phyloP scores from a whole-genome alignment of 2,888 invertebrate species.

The Cosmorhoe ocellata region DNA sequence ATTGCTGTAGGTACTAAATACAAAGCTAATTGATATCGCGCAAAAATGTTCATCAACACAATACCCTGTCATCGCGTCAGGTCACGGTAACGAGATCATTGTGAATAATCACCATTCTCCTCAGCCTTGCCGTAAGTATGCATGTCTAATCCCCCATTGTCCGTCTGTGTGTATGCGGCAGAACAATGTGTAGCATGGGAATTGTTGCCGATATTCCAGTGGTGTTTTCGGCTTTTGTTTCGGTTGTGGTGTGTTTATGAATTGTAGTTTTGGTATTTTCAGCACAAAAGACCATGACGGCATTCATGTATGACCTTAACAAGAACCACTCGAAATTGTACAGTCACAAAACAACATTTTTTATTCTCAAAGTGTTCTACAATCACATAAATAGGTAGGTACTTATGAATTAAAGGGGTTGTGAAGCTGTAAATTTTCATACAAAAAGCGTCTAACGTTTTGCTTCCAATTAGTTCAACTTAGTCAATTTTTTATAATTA shows the following conservation, averaged over 20 bases:
- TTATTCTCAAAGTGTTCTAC: no score
- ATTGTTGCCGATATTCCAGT: constrained; percentile 12
- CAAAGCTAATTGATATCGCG: no score
- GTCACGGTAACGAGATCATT: constrained; percentile 21
- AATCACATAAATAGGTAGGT: no score
- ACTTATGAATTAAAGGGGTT: no score
- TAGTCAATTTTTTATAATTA: no score
- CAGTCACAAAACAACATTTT: no score
- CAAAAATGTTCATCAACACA: neutral
- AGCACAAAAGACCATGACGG: neutral
- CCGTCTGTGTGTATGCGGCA: constrained; percentile 37
- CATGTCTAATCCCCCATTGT: constrained; percentile 46
- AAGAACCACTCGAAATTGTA: no score
- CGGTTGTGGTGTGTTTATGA: constrained; percentile 8
- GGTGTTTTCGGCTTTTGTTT: constrained; percentile 7
- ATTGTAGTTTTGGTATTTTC: neutral
- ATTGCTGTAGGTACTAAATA: no score
- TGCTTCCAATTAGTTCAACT: no score
- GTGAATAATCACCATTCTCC: constrained; percentile 3
- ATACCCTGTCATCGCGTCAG: constrained; percentile 13
- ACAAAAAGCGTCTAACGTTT: no score
- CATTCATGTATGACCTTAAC: no score
- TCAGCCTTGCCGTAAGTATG: constrained; percentile 14
- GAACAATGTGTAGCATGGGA: constrained; percentile 24
- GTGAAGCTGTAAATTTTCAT: no score